A percentile compares a stretch with the other conserved stretches of the same genome.
Conservation (phyloP, 2,888 invertebrate genomes). For the Vanessa cardui region DNA sequence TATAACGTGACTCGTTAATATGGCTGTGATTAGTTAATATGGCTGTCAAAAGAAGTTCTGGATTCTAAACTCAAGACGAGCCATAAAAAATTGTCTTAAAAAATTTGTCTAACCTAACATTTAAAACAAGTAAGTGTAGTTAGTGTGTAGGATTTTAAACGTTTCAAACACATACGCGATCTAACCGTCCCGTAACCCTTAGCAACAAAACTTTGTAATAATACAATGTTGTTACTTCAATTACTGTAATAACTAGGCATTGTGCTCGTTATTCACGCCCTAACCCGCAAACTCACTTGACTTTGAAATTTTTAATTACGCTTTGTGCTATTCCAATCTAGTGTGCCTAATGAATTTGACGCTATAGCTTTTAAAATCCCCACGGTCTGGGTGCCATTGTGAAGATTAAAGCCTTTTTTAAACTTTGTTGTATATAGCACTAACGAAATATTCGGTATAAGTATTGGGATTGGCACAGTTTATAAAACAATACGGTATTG, state of each 20-base stretch:
- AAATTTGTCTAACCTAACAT: too few relatives aligned
- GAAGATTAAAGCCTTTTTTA: too few relatives aligned
- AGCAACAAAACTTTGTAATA: conserved; percentile 29
- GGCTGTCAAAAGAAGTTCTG: neutral
- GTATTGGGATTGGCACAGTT: too few relatives aligned
- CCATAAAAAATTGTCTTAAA: too few relatives aligned
- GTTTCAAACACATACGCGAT: conserved; percentile 6
- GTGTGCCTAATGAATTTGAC: conserved; percentile 36
- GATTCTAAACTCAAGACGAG: neutral
- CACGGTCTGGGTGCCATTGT: neutral
- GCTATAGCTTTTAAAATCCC: conserved; percentile 15
- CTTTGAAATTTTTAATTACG: conserved; percentile 47
- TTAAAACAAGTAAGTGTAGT: too few relatives aligned
- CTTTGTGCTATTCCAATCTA: conserved; percentile 37
- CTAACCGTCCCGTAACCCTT: conserved; percentile 24
- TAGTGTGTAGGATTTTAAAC: neutral
- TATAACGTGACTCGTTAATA: neutral
- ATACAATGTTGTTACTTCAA: conserved; percentile 54
- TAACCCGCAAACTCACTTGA: conserved; percentile 45
- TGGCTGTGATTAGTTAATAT: too few relatives aligned
- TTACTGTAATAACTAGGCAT: conserved; percentile 66
- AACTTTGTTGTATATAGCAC: too few relatives aligned
- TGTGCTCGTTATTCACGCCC: conserved; percentile 51
- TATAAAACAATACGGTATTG: too few relatives aligned
- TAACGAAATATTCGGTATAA: too few relatives aligned